Evolutionary conservation across 2,888 invertebrate genomes (phyloP), one percentile per base, ranked within the genome.

Genomic region (Anticlea derivata): DNA sequence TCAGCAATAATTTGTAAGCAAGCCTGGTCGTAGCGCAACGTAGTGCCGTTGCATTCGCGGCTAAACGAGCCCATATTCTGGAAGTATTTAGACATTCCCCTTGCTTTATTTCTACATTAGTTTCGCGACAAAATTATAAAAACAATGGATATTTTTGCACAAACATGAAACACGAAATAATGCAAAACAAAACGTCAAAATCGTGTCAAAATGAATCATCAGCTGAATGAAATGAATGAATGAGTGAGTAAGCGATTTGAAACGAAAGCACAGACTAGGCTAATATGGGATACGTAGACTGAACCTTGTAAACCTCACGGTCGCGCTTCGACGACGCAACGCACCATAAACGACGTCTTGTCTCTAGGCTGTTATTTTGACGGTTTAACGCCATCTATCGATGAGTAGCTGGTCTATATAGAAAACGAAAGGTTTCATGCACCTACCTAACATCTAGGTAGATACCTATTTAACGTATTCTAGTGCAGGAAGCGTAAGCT

Each of bases 41-140:
- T 79, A 5, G 68, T 69, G 3, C 72, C 74, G 59, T 78, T 79
- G 65, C 91, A 91, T 23, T 78, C 68, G 17, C 83, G 72, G 50
- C 74, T 66, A 58, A 79, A 80, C 27, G 83, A 68, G 30, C 90
- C 90, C 1, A 91, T 78, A 68, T 91, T 90, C 65, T 85, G 75
- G 58, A 87, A 91, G 60, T 77, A 69, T 45, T 71, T 65, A 44
- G 76, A 65, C 89, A 89, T 89, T 59, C 70, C 79, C 60, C 31
- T 43, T 23, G 31, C 8, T 29, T 29, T 35, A 55, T 46, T 58
- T 53, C 73, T 69, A 73, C 79, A 79, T 80, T 49, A 62, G 73
- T 50, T 67, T 63, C 11, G 33, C 20, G 54, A 61, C 60, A 26
- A 38, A 30, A 50, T 40, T 48, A 58, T 50, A 63, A 65, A 66